phyloP scores from a whole-genome alignment of 2,797 vertebrate species.

The Fistularia commersonii region DNA sequence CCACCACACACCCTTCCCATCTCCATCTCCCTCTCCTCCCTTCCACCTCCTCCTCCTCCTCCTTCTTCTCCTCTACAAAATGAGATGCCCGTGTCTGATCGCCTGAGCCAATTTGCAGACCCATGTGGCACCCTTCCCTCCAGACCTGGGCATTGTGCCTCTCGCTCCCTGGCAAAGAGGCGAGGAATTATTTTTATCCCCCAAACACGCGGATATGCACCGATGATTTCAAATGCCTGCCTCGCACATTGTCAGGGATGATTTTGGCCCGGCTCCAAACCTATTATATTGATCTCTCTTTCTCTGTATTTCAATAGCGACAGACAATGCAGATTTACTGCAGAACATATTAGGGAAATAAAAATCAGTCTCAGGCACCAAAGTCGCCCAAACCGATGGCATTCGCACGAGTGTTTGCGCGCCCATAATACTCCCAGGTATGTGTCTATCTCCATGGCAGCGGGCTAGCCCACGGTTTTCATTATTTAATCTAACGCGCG shows the following conservation, averaged over 20 bases:
- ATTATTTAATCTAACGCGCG: neutral
- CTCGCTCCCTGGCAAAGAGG: conserved; percentile 76
- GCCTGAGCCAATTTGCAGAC: conserved; percentile 82
- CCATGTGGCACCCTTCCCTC: conserved; percentile 79
- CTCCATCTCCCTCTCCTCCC: conserved; percentile 46
- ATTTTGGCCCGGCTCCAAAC: conserved; percentile 79
- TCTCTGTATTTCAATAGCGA: conserved; percentile 78
- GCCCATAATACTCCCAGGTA: conserved; percentile 10
- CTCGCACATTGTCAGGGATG: conserved; percentile 77
- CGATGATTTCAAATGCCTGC: conserved; percentile 79
- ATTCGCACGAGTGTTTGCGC: conserved; percentile 20
- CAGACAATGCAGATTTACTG: conserved; percentile 79
- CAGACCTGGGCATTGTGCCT: conserved; percentile 80
- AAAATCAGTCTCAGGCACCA: conserved; percentile 64
- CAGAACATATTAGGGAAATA: conserved; percentile 80
- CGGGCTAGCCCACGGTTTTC: neutral
- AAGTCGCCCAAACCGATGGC: conserved; percentile 57
- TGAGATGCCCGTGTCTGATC: conserved; percentile 79
- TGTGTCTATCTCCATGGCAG: neutral
- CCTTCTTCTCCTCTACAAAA: conserved; percentile 74
- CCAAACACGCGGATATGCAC: conserved; percentile 77
- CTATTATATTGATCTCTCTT: conserved; percentile 85
- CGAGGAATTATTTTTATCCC: conserved; percentile 80
- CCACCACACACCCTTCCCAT: conserved; percentile 46
- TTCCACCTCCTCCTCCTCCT: conserved; percentile 33